Evolutionary conservation across 2,888 invertebrate genomes (phyloP), one percentile per base, ranked within the genome.

Genomic region (Acanthacorydalis orientalis): DNA sequence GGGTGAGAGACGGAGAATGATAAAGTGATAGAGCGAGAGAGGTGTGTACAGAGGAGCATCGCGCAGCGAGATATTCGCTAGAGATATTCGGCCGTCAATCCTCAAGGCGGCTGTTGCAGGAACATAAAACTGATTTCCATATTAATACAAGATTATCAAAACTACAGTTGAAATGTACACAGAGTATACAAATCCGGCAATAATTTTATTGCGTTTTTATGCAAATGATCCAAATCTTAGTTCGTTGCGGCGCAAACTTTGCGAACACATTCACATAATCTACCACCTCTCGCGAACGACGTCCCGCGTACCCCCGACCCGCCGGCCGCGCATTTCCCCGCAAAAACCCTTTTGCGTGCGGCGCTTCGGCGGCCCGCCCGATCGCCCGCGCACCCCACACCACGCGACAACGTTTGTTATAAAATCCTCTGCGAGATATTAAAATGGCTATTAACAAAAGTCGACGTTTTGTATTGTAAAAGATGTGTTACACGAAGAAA

Each of bases 141-240:
- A 42, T 42, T 42, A 42, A 42, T 42, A 42, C 23, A 42, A 42
- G 42, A 42, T 42, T 42, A 42, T 42, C 42, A 42, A 42, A 42
- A 42, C 42, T 42, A 42, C 37, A 37, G 37, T 37, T 37, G 37
- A 42, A 16, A 16, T 16, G 31, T 31, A 42, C 42, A 42, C 23
- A 23, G 23, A 45, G 40, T 41, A 43, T 43, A 47, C 42, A 47
- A 59, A 59, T 59, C 59, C 59, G 54, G 55, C 57, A 59, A 59
- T 59, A 59, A 59, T 59, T 59, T 59, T 59, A 59, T 59, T 55
- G 59, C 57, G 56, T 59, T 59, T 59, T 59, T 59, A 59, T 59
- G 59, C 57, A 57, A 59, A 59, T 59, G 52, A 48, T 41, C 49
- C 53, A 56, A 57, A 57, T 57, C 57, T 57, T 57, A 57, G 33